phyloP scores from a whole-genome alignment of 2,113 vertebrate genomes.

The Halichoerus grypus region DNA sequence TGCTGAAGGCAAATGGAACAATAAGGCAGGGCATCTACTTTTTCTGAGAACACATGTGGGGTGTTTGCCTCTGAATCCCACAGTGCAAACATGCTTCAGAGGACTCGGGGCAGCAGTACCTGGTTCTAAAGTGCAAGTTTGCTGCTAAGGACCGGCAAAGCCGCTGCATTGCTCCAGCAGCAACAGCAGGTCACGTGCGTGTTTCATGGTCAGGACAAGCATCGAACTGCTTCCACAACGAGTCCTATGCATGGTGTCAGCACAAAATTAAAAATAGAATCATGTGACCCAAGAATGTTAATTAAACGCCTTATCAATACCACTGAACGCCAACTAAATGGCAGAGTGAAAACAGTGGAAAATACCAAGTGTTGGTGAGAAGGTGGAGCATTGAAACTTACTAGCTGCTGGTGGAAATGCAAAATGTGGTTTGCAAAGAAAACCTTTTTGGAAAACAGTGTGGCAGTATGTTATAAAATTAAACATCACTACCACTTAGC shows the following conservation, averaged over 20 bases:
- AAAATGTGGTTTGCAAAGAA: too few species aligned
- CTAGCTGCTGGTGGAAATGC: rapidly evolving
- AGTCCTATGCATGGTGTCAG: rapidly evolving
- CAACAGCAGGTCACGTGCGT: rapidly evolving
- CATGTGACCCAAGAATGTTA: rapidly evolving
- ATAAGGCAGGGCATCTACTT: rapidly evolving
- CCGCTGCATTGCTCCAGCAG: rapidly evolving
- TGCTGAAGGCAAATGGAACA: rapidly evolving
- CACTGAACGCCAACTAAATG: rapidly evolving
- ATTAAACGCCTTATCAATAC: rapidly evolving
- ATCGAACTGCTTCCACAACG: rapidly evolving
- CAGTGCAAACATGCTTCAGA: rapidly evolving
- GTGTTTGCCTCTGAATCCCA: not conserved
- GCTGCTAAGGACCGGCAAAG: rapidly evolving
- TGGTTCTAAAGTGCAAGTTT: not conserved
- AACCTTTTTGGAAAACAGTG: not conserved
- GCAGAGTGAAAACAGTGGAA: rapidly evolving
- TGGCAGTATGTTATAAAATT: rapidly evolving
- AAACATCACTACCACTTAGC: rapidly evolving
- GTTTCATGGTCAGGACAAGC: rapidly evolving
- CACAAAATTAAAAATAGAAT: not conserved
- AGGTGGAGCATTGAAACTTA: rapidly evolving
- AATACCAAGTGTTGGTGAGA: rapidly evolving
- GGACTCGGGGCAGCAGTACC: rapidly evolving
- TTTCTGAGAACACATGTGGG: not conserved